Evolutionary conservation across 2,113 vertebrate genomes (phyloP).

Genomic region (Mesocricetus auratus): DNA sequence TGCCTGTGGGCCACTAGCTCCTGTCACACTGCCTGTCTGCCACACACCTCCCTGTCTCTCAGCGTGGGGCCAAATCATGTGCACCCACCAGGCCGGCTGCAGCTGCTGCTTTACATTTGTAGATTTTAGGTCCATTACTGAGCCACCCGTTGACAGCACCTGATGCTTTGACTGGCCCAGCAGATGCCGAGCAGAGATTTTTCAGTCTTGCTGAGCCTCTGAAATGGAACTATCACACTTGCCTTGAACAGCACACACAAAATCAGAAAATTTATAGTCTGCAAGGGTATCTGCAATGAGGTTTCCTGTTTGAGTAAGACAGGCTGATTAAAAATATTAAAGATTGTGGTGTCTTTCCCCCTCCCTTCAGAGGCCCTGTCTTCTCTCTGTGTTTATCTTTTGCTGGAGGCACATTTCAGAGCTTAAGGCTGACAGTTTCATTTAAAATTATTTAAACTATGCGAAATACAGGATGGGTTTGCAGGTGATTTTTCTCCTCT

Average conservation of each 20-base stretch:
- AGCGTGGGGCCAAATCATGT: not conserved
- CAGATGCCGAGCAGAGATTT: constrained; percentile 24
- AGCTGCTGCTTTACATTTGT: constrained; percentile 33
- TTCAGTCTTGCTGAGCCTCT: constrained; percentile 69
- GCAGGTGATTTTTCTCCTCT: constrained; percentile 74
- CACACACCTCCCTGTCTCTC: not conserved
- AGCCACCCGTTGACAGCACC: not conserved
- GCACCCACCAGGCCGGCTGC: not conserved
- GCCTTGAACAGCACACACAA: not conserved
- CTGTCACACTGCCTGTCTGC: too few species aligned
- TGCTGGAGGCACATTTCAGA: constrained; percentile 67
- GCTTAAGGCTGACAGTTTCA: constrained; percentile 81
- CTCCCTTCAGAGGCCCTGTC: not conserved
- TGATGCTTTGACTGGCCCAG: constrained; percentile 37
- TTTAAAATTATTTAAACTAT: constrained; percentile 80
- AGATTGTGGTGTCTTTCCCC: constrained; percentile 28
- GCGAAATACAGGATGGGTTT: not conserved
- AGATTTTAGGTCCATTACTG: constrained; percentile 22
- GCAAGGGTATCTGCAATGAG: constrained; percentile 44
- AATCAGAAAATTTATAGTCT: constrained; percentile 69
- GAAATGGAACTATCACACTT: constrained; percentile 53
- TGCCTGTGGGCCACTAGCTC: not conserved
- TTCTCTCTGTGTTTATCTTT: constrained; percentile 74
- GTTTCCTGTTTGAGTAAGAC: constrained; percentile 33
- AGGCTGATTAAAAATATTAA: constrained; percentile 72